Evolutionary conservation across 1,140 invertebrate species (phyloP), one percentile per base, ranked within the genome.

Genomic region (Metaphire vulgaris): DNA sequence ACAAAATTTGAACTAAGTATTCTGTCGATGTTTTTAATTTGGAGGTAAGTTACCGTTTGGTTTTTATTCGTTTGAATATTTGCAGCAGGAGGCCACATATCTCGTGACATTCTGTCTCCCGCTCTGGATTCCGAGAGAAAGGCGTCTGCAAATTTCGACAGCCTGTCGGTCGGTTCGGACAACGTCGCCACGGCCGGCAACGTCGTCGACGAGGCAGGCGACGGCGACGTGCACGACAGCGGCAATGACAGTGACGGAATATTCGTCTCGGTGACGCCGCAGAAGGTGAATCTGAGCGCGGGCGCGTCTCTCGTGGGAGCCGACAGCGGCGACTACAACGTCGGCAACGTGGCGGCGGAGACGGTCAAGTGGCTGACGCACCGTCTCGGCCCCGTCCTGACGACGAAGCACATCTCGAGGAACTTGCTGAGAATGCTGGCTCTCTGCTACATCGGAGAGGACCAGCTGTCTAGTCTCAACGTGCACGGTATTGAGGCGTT

Each of bases 401-500:
- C 95, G 1, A 93, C 95, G 21, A 90, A 92, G 79, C 92, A 94
- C 87, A 88, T 98, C 30, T 94, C 95, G 0, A 89, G 93, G 65
- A 98, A 98, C 88, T 87, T 99, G 56, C 86, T 99, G 1, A 90
- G 95, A 80, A 97, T 98, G 92, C 86, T 98, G 16, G 93, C 94
- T 0, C 85, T 98, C 0, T 98, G 96, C 85, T 99, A 97, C 83
- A 90, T 94, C 30, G 93, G 93, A 0, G 90, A 90, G 80, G 92
- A 94, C 77, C 94, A 93, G 85, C 86, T 95, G 26, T 82, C 67
- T 69, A 26, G 32, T 56, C 31, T 73, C n/a, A n/a, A 56, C 15
- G 33, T 21, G 16, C 26, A 73, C 2, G 41, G 41, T 56, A 56
- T n/a, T n/a, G n/a, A n/a, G n/a, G n/a, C n/a, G n/a, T n/a, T n/a